phyloP scores from a whole-genome alignment of 2,113 vertebrate species.

The Hiodon tergisus region DNA sequence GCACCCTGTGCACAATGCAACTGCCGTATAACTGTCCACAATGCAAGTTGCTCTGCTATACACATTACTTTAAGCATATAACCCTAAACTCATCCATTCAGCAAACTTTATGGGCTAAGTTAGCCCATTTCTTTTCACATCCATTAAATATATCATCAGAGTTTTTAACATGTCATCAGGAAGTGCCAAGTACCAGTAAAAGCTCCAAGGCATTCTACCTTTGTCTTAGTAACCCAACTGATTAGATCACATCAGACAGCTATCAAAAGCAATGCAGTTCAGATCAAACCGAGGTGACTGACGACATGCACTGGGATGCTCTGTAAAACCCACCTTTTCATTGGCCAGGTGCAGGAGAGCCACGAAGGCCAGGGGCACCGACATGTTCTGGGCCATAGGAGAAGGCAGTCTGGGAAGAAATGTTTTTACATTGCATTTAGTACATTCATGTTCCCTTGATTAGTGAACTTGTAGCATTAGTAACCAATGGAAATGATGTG shows the following conservation, averaged over 20 bases:
- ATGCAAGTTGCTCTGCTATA: too few relatives aligned
- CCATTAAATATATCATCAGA: too few relatives aligned
- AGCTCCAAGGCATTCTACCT: too few relatives aligned
- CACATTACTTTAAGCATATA: too few relatives aligned
- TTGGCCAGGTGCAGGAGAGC: slow-evolving; percentile 88
- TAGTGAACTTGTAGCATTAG: background rate
- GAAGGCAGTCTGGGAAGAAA: slow-evolving; percentile 67
- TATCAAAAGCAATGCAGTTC: background rate
- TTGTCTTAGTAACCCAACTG: too few relatives aligned
- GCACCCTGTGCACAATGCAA: too few relatives aligned
- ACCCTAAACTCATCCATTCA: too few relatives aligned
- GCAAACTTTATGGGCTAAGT: too few relatives aligned
- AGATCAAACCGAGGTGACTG: background rate
- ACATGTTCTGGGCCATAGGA: slow-evolving; percentile 80
- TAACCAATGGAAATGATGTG: background rate
- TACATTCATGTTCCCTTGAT: background rate
- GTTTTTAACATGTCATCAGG: too few relatives aligned
- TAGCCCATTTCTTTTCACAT: too few relatives aligned
- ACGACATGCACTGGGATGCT: background rate
- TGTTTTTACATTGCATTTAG: background rate
- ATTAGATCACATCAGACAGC: background rate
- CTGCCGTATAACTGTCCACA: too few relatives aligned
- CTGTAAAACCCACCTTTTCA: slow-evolving; percentile 74
- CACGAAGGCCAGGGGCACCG: slow-evolving; percentile 79
- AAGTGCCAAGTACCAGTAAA: too few relatives aligned